phyloP scores from a whole-genome alignment of 2,797 vertebrate genomes.

The Ispidina picta region DNA sequence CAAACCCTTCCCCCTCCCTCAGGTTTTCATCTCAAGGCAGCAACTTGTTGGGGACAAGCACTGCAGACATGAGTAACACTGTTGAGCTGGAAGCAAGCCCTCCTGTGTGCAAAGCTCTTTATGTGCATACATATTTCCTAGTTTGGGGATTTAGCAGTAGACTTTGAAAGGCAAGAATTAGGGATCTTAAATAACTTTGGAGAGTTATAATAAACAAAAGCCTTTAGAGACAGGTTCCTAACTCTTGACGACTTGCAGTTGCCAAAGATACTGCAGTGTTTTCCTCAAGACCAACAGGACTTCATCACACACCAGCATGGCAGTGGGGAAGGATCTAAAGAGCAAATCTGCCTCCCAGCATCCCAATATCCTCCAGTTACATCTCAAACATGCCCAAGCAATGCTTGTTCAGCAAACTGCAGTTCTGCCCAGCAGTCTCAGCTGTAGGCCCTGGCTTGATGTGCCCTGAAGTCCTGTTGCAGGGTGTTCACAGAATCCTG shows the following conservation, averaged over 20 bases:
- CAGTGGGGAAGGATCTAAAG: neutral
- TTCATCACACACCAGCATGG: too few species aligned
- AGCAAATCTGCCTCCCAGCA: neutral
- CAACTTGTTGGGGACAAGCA: neutral
- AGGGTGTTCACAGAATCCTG: neutral
- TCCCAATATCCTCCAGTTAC: neutral
- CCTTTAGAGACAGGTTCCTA: neutral
- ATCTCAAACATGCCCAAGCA: rapidly evolving
- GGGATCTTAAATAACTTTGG: neutral
- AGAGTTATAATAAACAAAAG: neutral
- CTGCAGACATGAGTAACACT: neutral
- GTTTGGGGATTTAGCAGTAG: neutral
- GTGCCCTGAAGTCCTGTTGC: neutral
- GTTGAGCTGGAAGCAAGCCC: neutral
- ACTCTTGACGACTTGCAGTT: neutral
- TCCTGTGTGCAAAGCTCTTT: neutral
- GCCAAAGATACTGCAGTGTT: neutral
- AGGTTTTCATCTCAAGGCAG: neutral
- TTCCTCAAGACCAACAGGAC: neutral
- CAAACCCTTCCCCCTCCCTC: neutral
- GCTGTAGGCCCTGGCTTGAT: too few species aligned
- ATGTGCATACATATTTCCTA: rapidly evolving
- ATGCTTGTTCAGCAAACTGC: neutral
- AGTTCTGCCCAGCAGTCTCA: neutral
- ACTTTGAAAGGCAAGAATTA: neutral